Evolutionary conservation across 2,888 invertebrate species (phyloP).

Genomic region (Luperina testacea): DNA sequence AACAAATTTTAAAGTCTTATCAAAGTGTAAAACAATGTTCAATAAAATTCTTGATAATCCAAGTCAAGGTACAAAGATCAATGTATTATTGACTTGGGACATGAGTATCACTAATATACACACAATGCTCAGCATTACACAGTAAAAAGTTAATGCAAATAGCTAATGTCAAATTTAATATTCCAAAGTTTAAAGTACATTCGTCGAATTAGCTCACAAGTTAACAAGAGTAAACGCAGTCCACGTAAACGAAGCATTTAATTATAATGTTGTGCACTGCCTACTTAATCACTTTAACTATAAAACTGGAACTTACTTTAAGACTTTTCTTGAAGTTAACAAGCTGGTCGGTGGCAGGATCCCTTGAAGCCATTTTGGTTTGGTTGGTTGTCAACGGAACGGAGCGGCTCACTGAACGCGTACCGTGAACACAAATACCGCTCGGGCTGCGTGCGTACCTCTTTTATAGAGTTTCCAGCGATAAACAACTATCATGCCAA

Average conservation of each 20-base stretch:
- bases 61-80: conserved; percentile 64
- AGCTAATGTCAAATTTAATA: conserved; percentile 31
- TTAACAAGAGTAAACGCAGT: conserved; percentile 18
- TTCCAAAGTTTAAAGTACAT: conserved; percentile 29
- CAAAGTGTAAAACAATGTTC: conserved; percentile 27
- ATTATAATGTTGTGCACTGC: conserved; percentile 27
- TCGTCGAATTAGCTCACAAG: conserved; percentile 22
- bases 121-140: conserved; percentile 63
- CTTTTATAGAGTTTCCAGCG: conserved; percentile 81
- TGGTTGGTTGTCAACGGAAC: conserved; percentile 45
- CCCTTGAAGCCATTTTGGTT: conserved; percentile 85
- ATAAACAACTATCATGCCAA: conserved; percentile 81
- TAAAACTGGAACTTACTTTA: conserved; percentile 86
- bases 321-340: conserved; percentile 90
- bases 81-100: conserved; percentile 40
- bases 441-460: conserved; percentile 62
- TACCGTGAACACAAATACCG: conserved; percentile 79
- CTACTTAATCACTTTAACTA: conserved; percentile 32
- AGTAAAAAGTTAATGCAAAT: conserved; percentile 38
- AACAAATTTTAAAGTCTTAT: conserved; percentile 8
- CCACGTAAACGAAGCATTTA: conserved; percentile 18
- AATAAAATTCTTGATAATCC: conserved; percentile 40
- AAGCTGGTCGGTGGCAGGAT: conserved; percentile 91
- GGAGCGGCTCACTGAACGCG: conserved; percentile 81
- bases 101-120: conserved; percentile 50